phyloP scores from a whole-genome alignment of 2,113 vertebrate species.

The Azemiops feae region DNA sequence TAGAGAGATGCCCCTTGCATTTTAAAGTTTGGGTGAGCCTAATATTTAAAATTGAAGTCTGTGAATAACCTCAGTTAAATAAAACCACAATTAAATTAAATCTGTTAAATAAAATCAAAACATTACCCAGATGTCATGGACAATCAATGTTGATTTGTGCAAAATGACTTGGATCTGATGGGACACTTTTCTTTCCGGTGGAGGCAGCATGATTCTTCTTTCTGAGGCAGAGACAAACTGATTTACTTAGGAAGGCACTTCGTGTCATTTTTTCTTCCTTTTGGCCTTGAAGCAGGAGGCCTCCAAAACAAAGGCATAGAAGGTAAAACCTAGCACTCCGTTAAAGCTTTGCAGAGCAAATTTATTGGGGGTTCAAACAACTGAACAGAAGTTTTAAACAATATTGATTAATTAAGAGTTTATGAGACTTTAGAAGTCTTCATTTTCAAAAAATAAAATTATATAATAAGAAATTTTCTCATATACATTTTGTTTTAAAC shows the following conservation, averaged over 20 bases:
- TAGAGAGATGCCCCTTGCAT: not conserved
- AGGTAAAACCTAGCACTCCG: not conserved
- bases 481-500: slow-evolving; percentile 44
- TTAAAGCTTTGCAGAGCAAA: not conserved
- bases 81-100: not conserved
- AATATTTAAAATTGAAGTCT: not conserved
- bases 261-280: not conserved
- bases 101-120: not conserved
- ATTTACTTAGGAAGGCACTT: not conserved
- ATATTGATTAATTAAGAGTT: slow-evolving; percentile 25
- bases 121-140: not conserved
- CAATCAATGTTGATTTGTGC: not conserved
- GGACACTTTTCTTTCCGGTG: not conserved
- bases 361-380: not conserved
- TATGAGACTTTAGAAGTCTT: slow-evolving; percentile 32
- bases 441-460: slow-evolving; percentile 35
- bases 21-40: not conserved
- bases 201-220: not conserved
- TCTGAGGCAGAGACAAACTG: not conserved
- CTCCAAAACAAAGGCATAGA: not conserved
- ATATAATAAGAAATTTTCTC: slow-evolving; percentile 36
- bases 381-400: not conserved
- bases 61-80: not conserved
- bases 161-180: not conserved
- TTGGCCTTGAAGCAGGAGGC: not conserved